Evolutionary conservation across 2,888 invertebrate genomes (phyloP).

Genomic region (Zhengitettix transpicula): DNA sequence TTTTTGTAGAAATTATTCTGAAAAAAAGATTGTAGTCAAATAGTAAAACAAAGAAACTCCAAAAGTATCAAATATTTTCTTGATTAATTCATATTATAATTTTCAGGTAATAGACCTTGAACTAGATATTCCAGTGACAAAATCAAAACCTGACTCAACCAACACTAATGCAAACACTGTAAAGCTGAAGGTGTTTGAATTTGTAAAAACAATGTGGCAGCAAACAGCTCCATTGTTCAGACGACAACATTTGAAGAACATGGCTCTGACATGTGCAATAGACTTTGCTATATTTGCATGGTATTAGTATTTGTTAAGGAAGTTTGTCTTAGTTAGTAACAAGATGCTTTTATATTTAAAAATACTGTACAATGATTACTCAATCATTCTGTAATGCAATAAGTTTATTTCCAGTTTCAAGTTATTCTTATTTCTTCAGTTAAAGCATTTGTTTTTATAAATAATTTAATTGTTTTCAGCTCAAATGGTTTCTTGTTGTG

Average conservation of each 20-base stretch:
- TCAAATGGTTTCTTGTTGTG: constrained; percentile 22
- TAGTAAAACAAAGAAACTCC: too few relatives aligned
- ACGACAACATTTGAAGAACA: constrained; percentile 20
- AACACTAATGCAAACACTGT: too few relatives aligned
- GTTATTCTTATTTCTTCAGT: too few relatives aligned
- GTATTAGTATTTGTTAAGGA: constrained; percentile 7
- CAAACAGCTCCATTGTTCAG: constrained; percentile 25
- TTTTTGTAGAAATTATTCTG: too few relatives aligned
- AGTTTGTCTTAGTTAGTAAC: too few relatives aligned
- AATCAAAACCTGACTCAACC: not conserved
- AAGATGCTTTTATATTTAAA: too few relatives aligned
- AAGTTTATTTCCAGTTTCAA: too few relatives aligned
- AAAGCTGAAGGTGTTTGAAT: not conserved
- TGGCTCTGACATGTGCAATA: constrained; percentile 23
- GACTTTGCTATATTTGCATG: constrained; percentile 27
- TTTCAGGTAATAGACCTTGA: not conserved
- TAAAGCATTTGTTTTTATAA: not conserved
- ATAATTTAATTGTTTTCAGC: constrained; percentile 3
- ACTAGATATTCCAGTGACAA: not conserved
- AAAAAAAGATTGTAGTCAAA: too few relatives aligned
- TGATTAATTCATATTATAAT: too few relatives aligned
- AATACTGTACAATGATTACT: too few relatives aligned
- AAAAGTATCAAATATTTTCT: too few relatives aligned
- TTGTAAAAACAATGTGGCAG: constrained; percentile 19
- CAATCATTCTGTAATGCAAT: too few relatives aligned